Base-by-base conservation (phyloP, 2,113 vertebrate genomes). In the Crotophaga sulcirostris region DNA sequence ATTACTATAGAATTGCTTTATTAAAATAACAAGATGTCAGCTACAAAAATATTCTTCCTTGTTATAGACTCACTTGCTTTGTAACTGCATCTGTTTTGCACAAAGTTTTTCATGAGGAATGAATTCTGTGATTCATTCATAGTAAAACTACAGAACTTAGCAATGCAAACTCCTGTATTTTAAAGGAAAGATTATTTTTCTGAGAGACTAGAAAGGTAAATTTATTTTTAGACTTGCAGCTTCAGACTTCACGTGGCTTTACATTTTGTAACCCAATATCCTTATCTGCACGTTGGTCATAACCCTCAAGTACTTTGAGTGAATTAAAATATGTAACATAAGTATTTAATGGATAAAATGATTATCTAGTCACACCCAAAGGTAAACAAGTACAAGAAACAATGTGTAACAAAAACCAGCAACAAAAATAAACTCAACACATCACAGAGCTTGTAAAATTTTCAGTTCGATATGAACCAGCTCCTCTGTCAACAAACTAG, bases 121-220 rank as follows among this genome's bases (percentile, higher is more conserved):
- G 16, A 84, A 94, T 74, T 84, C 28, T 34, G 19, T 36, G 54
- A 69, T 69, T 80, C 36, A 42, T 15, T 60, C 28, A 55, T 8
- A 67, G 23, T 40, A 84, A 74, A 77, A 77, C n/a, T 77, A 67
- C 6, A 69, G 51, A 84, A 56, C 58, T 66, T 29, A 73, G 3
- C 8, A 66, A 74, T 70, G 23, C 10, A 89, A 62, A 89, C 66
- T 73, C 23, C 36, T 62, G 31, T 8, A 64, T n/a, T 77, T 84
- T 73, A 25, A 56, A 93, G 86, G 14, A 68, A 47, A 77, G 8
- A 59, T 38, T 29, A 24, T 88, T 85, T 78, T 94, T 88, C 79
- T 73, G 58, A 88, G 59, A 60, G 9, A 2, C 13, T 90, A 28
- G 28, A 74, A 85, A 4, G 23, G 6, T 51, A 52, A 60, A 20